Base-by-base conservation (phyloP, 2,113 vertebrate genomes). In the Hipposideros armiger region DNA sequence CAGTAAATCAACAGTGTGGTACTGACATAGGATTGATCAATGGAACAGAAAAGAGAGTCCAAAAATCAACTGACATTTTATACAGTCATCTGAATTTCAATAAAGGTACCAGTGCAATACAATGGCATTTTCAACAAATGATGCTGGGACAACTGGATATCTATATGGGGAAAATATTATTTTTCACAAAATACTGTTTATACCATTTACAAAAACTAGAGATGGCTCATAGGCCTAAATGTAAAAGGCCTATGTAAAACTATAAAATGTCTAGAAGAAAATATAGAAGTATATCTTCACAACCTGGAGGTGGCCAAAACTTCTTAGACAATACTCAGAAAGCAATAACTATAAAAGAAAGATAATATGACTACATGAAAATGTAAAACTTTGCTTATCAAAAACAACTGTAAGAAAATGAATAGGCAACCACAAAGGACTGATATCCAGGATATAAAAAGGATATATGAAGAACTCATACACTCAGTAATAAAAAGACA, bases 311-410 rank as follows among this genome's bases (percentile, higher is more conserved):
- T 10, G 4, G 66, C 24, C 58, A 58, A 80, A 32, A 60, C 74
- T 94, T 86, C 66, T 42, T 42, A 96, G 17, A 62, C 17, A 67
- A 10, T 47, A 91, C n/a, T 67, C 28, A 62, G 58, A 84, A 92
- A 92, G 28, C 64, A 73, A 1, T 50, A 56, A 93, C 22, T 58
- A 56, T 42, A 60, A 60, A 69, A 83, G 40, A 54, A 47, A 67
- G 76, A 60, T 45, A 91, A 60, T 36, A 73, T 54, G 40, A 67
- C 73, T 30, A 80, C 3, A 90, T 67, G 73, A 87, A 94, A 83
- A 94, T 76, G 9, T 81, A 74, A 73, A 90, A 82, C 36, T 70
- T 67, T 90, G 36, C 66, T 95, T 52, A 85, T n/a, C 58, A 67
- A 20, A 83, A 40, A 80, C 30, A 77, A 66, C n/a, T 47, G 64